Evolutionary conservation across 2,797 vertebrate species (phyloP), one percentile per base, ranked within the genome.

Genomic region (Anabacerthia variegaticeps): DNA sequence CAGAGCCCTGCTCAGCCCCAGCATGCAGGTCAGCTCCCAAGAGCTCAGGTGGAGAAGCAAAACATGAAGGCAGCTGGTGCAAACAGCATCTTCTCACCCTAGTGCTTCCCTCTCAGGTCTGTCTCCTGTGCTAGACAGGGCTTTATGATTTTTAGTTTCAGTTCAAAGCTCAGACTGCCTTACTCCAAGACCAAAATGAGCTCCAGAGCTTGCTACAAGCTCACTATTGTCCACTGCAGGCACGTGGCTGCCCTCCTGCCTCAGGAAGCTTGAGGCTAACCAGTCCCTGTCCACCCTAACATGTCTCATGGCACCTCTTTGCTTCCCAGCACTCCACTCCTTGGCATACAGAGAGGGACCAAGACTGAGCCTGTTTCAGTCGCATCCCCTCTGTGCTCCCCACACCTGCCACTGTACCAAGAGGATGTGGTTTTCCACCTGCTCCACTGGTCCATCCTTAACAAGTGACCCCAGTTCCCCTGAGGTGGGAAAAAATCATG

Each of bases 301-400:
- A 28, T 0, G 0, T 7, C 1, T 2, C 32, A 30, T 15, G 41
- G n/a, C 46, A 77, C 30, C 56, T 78, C 41, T 59, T 66, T 44
- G 58, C 30, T 59, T 67, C 12, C 12, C 23, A 90, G 37, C 69
- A 32, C 39, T 30, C 54, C 55, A 67, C 7, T 71, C 52, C 48
- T 48, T 12, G 34, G 7, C 63, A 74, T 36, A 26, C 12, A 63
- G n/a, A 59, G 36, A 67, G 20, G 19, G 5, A 63, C 39, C 44
- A 72, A 75, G 26, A 9, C 30, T 44, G 52, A 86, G 48, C n/a
- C 52, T 1, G 0, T 12, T 74, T 13, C n/a, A n/a, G 12, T 3
- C 14, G 11, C n/a, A 82, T 16, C 21, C 54, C 24, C 49, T n/a
- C 36, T 2, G 44, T 30, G 62, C 41, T 67, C n/a, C 54, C 36